phyloP scores from a whole-genome alignment of 2,888 invertebrate genomes.

The Stenodema calcarata region DNA sequence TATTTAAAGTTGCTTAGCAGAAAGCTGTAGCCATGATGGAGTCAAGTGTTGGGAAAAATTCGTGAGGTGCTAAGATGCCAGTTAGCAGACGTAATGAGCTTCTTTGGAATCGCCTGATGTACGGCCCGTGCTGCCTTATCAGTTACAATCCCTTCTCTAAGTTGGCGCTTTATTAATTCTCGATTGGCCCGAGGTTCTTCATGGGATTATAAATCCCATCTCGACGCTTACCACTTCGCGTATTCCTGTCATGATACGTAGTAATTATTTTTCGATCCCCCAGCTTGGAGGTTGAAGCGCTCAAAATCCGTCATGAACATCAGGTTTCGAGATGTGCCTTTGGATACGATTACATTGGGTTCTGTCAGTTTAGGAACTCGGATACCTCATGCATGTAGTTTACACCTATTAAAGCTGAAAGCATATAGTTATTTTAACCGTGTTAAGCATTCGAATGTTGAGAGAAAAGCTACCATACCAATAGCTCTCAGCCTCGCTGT shows the following conservation, averaged over 20 bases:
- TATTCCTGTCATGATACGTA: neutral
- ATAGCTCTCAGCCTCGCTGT: too few relatives aligned
- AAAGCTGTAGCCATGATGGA: neutral
- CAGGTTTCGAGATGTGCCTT: too few relatives aligned
- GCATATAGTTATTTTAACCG: too few relatives aligned
- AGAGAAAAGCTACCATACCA: too few relatives aligned
- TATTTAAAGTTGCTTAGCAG: too few relatives aligned
- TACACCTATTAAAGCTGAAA: too few relatives aligned
- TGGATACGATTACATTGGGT: too few relatives aligned
- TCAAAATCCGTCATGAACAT: too few relatives aligned
- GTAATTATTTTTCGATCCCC: neutral
- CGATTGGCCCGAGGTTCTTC: neutral
- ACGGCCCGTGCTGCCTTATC: neutral
- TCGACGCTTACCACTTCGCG: neutral
- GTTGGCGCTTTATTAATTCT: neutral
- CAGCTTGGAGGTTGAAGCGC: neutral
- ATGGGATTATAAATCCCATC: neutral
- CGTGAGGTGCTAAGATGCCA: neutral
- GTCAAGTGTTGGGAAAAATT: neutral
- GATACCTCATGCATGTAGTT: too few relatives aligned
- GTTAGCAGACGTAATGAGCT: neutral
- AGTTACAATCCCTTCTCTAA: neutral
- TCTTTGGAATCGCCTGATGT: neutral
- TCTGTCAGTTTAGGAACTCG: too few relatives aligned
- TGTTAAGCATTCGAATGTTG: too few relatives aligned